These are phyloP conservation scores for Marasmarcha lunaedactyla DNA, from an alignment of 2,888 invertebrate genomes.

Conservation along the genomic window DNA sequence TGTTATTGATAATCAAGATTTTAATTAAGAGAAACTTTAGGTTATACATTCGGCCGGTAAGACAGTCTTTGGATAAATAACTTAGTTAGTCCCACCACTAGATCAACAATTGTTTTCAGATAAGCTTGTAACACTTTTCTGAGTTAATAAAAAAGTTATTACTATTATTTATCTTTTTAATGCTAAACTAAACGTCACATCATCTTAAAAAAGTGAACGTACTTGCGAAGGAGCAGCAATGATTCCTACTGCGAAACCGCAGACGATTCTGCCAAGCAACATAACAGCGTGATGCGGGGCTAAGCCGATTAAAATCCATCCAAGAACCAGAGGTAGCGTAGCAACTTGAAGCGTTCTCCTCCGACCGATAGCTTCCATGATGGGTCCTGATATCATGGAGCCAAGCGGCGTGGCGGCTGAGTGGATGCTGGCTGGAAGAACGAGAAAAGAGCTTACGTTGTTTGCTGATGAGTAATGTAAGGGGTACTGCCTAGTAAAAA, in stretches of 20 bases:
- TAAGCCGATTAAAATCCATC: slow-evolving; percentile 76
- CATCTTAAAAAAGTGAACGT: too few relatives aligned
- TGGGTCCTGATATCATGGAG: slow-evolving; percentile 76
- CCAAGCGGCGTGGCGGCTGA: slow-evolving; percentile 83
- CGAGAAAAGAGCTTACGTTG: too few relatives aligned
- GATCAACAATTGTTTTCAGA: too few relatives aligned
- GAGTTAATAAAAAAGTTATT: too few relatives aligned
- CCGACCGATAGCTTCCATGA: slow-evolving; percentile 78
- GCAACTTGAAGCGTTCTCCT: slow-evolving; percentile 74
- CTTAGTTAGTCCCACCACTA: too few relatives aligned
- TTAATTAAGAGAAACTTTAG: too few relatives aligned
- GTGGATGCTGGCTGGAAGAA: slow-evolving; percentile 78
- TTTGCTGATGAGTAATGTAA: slow-evolving; percentile 5
- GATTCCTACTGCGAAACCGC: slow-evolving; percentile 80
- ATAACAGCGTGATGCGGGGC: slow-evolving; percentile 68
- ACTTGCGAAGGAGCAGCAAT: slow-evolving; percentile 83
- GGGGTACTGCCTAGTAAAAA: slow-evolving; percentile 8
- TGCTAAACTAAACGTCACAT: too few relatives aligned
- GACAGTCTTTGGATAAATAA: too few relatives aligned
- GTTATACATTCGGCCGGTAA: too few relatives aligned
- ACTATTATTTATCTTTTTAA: too few relatives aligned
- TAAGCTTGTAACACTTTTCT: too few relatives aligned
- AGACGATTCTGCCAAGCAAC: slow-evolving; percentile 75
- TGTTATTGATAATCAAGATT: too few relatives aligned
- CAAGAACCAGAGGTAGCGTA: slow-evolving; percentile 74